A percentile compares a stretch with the other conserved stretches of the same genome.
phyloP scores from a whole-genome alignment of 64 coral and sea anemone species.

The Platygyra sinensis region DNA sequence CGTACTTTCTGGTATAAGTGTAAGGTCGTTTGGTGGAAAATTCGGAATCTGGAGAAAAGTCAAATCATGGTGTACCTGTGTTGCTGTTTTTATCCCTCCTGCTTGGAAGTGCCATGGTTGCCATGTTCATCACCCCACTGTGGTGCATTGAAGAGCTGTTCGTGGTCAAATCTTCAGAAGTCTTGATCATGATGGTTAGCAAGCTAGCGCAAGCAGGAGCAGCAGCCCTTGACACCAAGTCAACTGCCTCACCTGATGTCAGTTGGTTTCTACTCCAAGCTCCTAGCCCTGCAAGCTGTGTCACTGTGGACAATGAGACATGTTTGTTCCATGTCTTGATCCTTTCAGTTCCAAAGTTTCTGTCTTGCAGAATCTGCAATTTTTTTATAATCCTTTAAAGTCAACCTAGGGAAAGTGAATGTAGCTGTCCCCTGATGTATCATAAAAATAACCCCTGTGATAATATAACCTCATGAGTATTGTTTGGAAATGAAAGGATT shows the following conservation, averaged over 20 bases:
- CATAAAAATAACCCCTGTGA: too few species aligned
- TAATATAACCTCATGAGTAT: background rate
- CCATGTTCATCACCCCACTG: constrained; percentile 6
- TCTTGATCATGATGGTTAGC: constrained; percentile 36
- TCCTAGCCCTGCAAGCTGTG: background rate
- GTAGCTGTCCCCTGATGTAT: too few species aligned
- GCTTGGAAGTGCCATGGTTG: constrained; percentile 27
- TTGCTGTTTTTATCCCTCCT: background rate
- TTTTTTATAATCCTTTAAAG: background rate
- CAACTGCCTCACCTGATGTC: constrained; percentile 36
- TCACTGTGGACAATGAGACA: constrained; percentile 12
- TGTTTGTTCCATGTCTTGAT: constrained; percentile 17
- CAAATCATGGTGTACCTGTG: background rate
- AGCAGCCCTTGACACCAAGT: constrained; percentile 31
- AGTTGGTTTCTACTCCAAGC: constrained; percentile 32
- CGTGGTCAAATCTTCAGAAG: constrained; percentile 32
- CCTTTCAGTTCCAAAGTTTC: constrained; percentile 21
- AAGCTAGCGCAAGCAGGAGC: constrained; percentile 19
- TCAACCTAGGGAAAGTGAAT: too few species aligned
- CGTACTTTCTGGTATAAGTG: background rate
- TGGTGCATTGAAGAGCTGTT: background rate
- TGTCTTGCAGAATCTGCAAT: background rate
- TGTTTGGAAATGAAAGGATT: constrained; percentile 20
- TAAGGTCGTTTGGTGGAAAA: background rate
- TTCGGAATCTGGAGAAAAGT: background rate